Base-by-base conservation (phyloP, 2,888 invertebrate genomes). In the Hemicrepidius hirtus region DNA sequence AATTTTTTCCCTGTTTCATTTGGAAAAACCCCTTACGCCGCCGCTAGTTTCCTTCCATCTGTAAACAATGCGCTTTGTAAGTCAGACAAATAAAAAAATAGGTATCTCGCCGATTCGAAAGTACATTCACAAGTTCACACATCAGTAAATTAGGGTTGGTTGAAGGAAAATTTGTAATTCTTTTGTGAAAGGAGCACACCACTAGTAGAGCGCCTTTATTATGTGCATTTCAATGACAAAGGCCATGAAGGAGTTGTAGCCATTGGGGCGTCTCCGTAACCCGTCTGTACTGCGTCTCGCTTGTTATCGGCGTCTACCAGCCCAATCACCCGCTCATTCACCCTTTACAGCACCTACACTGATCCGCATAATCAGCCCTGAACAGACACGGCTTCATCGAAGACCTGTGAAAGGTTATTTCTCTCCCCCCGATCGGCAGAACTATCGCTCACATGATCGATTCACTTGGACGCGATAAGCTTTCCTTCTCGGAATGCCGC, bases 301-400 rank as follows among this genome's bases (percentile, higher is more conserved):
- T 80, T 78, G 80, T 80, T 80, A 80, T 80, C 80, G 74, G 63
- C 78, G 76, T 77, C 76, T 76, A 71, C 76, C 80, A 80, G 79
- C 68, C 79, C 80, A 78, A 80, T 80, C 80, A 76, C 69, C 76
- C 77, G 78, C 79, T 78, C 73, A 73, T 78, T 77, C 75, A 70
- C 71, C 73, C 71, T 67, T n/a, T 57, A 71, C 70, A 71, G 67
- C 63, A 75, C 76, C 78, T 79, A 73, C 77, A 68, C 74, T 76
- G 77, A 79, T 80, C 79, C 80, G 76, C 78, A 79, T 80, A 80
- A 80, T 79, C 80, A 77, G 76, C 69, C 68, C 74, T 72, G 70
- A 77, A 79, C 79, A 79, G 78, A 77, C 72, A 71, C 75, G 70
- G 67, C 72, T 72, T 74, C 71, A 66, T 75, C 44, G 68, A 73